phyloP scores from a whole-genome alignment of 37 sponge, comb jelly and placozoan species.

The Chondrilla cf. caribensis region DNA sequence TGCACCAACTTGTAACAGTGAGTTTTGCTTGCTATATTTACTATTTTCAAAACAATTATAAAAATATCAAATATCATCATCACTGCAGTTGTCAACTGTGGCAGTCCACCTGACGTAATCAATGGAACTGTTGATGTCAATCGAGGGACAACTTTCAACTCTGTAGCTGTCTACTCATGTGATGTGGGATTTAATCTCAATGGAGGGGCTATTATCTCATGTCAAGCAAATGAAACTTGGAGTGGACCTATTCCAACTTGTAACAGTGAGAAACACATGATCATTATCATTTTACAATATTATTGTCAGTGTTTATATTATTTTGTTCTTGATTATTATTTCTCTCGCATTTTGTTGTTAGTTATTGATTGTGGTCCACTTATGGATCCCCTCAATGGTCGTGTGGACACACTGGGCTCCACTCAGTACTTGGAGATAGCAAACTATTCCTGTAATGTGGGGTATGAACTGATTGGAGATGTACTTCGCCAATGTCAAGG shows the following conservation, averaged over 20 bases:
- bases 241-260: conserved; percentile 24
- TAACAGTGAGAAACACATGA: conserved; percentile 6
- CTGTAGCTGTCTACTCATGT: conserved; percentile 14
- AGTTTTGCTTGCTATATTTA: too few species aligned
- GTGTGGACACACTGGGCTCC: neutral
- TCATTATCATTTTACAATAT: too few species aligned
- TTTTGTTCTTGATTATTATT: too few species aligned
- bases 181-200: neutral
- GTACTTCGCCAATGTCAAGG: neutral
- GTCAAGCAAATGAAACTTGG: conserved; percentile 6
- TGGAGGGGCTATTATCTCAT: neutral
- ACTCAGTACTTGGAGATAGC: neutral
- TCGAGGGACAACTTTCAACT: conserved; percentile 8
- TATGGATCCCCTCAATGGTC: neutral
- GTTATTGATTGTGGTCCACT: conserved; percentile 10
- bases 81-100: neutral
- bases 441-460: neutral
- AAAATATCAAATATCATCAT: too few species aligned
- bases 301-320: neutral
- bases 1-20: too few species aligned
- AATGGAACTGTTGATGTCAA: neutral
- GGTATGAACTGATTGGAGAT: neutral
- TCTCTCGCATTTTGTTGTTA: too few species aligned
- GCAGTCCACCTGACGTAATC: neutral
- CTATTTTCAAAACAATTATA: too few species aligned